Percentiles rank a stretch among this genome's conserved stretches.
phyloP scores from a whole-genome alignment of 2,888 invertebrate genomes.

The Stenolophus ochropezus region DNA sequence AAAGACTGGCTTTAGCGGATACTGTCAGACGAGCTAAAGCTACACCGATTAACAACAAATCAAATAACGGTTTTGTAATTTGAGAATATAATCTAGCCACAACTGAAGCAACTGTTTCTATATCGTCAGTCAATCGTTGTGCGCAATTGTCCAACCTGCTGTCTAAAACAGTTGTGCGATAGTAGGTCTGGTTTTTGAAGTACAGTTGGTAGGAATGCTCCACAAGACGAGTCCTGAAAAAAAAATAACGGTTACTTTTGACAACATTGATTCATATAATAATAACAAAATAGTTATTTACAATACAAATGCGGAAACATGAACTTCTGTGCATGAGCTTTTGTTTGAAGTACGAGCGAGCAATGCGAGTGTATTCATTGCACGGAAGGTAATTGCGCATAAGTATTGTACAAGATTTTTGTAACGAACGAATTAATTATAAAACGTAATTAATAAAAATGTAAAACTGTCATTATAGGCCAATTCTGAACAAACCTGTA shows the following conservation, averaged over 20 bases:
- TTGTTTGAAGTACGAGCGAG: too few relatives aligned
- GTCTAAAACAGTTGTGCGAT: slow-evolving; percentile 85
- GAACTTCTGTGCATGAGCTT: too few relatives aligned
- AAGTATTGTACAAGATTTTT: too few relatives aligned
- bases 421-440: too few relatives aligned
- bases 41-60: slow-evolving; percentile 92
- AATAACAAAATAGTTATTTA: background rate
- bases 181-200: slow-evolving; percentile 96
- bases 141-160: slow-evolving; percentile 96
- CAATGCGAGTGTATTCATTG: too few relatives aligned
- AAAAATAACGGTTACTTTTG: background rate
- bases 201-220: slow-evolving; percentile 95
- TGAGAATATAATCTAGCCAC: slow-evolving; percentile 98
- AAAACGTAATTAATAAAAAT: too few relatives aligned
- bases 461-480: too few relatives aligned
- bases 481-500: too few relatives aligned
- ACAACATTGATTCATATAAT: background rate
- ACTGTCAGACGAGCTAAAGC: slow-evolving; percentile 91
- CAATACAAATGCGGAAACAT: too few relatives aligned
- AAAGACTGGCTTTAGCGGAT: slow-evolving; percentile 90
- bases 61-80: slow-evolving; percentile 97
- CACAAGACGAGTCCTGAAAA: slow-evolving; percentile 85
- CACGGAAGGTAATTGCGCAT: too few relatives aligned
- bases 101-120: slow-evolving; percentile 92
- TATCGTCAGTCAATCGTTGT: slow-evolving; percentile 97